These are phyloP conservation scores for Megaceryle maxima DNA, from an alignment of 2,113 vertebrate genomes.

Conservation along the genomic window DNA sequence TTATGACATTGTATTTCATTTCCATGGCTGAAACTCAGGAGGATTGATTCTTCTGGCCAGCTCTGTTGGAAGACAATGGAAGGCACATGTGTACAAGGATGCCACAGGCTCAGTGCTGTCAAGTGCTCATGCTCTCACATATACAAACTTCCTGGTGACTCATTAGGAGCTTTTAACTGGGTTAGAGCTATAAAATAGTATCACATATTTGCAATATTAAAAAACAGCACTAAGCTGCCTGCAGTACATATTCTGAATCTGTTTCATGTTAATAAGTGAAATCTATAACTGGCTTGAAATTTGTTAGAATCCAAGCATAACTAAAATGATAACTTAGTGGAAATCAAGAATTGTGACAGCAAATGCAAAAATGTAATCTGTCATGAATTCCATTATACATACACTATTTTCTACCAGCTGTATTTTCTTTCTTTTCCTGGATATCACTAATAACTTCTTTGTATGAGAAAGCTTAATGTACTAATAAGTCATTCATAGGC, in stretches of 20 bases:
- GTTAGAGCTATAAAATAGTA: neutral
- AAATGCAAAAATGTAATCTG: neutral
- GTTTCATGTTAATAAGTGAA: neutral
- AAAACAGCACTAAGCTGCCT: neutral
- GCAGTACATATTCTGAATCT: neutral
- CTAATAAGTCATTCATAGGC: neutral
- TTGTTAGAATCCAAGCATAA: neutral
- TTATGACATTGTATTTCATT: neutral
- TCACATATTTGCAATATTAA: neutral
- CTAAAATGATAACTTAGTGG: neutral
- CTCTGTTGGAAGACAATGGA: neutral
- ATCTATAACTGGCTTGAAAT: neutral
- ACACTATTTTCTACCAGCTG: neutral
- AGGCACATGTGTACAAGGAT: neutral
- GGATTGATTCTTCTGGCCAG: neutral
- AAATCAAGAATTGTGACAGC: neutral
- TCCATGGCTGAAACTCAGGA: neutral
- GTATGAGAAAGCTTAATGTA: neutral
- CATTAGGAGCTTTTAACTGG: neutral
- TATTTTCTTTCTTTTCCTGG: neutral
- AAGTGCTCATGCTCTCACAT: rapidly evolving
- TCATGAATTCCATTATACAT: neutral
- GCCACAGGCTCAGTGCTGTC: neutral
- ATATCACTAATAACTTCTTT: neutral
- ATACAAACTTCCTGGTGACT: neutral